These are phyloP conservation scores for Armadillidium nasatum DNA, from an alignment of 1,140 invertebrate species.

Conservation along the genomic window DNA sequence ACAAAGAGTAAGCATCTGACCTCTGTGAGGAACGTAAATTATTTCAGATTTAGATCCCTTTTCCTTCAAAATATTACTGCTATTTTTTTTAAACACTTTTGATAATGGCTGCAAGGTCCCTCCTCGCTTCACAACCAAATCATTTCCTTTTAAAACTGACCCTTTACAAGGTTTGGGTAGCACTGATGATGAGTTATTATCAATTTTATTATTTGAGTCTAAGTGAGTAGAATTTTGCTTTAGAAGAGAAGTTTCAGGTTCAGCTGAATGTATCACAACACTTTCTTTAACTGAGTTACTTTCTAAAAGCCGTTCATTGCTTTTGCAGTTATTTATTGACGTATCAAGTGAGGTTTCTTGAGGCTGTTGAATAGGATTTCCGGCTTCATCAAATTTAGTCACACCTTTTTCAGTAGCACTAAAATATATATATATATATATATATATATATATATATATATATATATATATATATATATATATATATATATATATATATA, in stretches of 20 bases:
- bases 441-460: no score
- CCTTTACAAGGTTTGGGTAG: background rate
- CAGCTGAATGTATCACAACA: background rate
- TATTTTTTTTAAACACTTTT: conserved; percentile 38
- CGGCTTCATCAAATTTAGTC: background rate
- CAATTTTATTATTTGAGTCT: background rate
- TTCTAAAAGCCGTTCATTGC: no score
- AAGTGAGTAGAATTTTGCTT: background rate
- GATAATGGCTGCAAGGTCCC: conserved; percentile 39
- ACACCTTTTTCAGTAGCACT: background rate
- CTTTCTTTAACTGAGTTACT: background rate
- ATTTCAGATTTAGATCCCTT: conserved; percentile 32
- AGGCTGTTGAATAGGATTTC: background rate
- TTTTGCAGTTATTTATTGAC: no score
- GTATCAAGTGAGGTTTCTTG: background rate
- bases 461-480: no score
- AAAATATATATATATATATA: background rate
- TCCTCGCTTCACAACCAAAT: conserved; percentile 36
- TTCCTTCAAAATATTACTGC: background rate
- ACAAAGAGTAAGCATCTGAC: conserved; percentile 37
- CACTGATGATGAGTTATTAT: background rate
- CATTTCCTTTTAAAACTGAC: background rate
- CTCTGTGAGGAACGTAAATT: conserved; percentile 40
- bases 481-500: no score
- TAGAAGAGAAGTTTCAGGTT: background rate